Percentiles rank a stretch among this genome's conserved stretches.
These are phyloP conservation scores for Ophiothrix spiculata DNA, from an alignment of 35 echinoderm and acorn worm species.

Conservation along the genomic window DNA sequence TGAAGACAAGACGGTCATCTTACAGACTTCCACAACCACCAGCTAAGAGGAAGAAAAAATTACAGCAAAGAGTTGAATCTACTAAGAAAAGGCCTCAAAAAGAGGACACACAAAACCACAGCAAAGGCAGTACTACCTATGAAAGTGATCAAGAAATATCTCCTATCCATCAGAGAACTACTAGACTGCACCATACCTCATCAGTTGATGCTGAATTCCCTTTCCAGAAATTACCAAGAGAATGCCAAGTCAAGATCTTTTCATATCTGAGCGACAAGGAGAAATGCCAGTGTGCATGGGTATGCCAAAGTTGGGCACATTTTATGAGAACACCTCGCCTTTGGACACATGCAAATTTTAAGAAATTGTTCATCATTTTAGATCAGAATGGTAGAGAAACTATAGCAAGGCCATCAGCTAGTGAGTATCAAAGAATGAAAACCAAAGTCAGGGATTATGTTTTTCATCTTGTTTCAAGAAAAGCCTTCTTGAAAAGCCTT, in stretches of 20 bases:
- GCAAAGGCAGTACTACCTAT: too few species aligned
- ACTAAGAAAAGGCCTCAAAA: too few species aligned
- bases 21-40: background rate
- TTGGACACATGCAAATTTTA: slow-evolving; percentile 74
- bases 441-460: slow-evolving; percentile 49
- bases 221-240: slow-evolving; percentile 54
- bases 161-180: too few species aligned
- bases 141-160: too few species aligned
- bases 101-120: too few species aligned
- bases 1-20: background rate
- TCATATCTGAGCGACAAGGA: slow-evolving; percentile 56
- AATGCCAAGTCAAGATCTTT: slow-evolving; percentile 73
- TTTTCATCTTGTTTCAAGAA: slow-evolving; percentile 50
- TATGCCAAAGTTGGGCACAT: slow-evolving; percentile 61
- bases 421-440: slow-evolving; percentile 33
- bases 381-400: background rate
- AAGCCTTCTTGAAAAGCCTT: slow-evolving; percentile 45
- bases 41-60: background rate
- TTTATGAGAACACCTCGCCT: slow-evolving; percentile 59
- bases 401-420: slow-evolving; percentile 17
- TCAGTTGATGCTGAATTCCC: background rate
- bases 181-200: too few species aligned
- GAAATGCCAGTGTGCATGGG: slow-evolving; percentile 61
- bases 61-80: too few species aligned
- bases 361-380: slow-evolving; percentile 26